A percentile compares a stretch with the other conserved stretches of the same genome.
Conservation (phyloP, 2,888 invertebrate genomes). For the Homarus gammarus region DNA sequence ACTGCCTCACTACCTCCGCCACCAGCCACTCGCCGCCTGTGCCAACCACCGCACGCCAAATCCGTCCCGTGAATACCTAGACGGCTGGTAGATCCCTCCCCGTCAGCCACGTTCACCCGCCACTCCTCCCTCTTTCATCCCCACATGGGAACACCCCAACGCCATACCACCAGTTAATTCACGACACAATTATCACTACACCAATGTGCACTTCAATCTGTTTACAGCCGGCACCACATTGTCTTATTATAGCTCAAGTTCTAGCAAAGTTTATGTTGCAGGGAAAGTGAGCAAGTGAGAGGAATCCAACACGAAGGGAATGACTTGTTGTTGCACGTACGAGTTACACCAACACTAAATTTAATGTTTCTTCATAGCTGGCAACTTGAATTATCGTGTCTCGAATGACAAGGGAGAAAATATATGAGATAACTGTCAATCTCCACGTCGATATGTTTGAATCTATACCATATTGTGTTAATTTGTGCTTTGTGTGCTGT, state of each 20-base stretch:
- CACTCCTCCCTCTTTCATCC: neutral
- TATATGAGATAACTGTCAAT: too few relatives aligned
- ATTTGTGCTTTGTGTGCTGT: too few relatives aligned
- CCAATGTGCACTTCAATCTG: too few relatives aligned
- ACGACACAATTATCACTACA: neutral
- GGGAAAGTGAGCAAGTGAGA: conserved; percentile 11
- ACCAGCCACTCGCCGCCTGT: conserved; percentile 30
- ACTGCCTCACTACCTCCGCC: conserved; percentile 50
- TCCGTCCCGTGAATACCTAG: conserved; percentile 57
- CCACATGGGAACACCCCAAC: neutral
- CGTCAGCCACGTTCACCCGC: neutral
- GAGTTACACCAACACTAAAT: too few relatives aligned
- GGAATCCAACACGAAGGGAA: neutral
- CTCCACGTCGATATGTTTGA: too few relatives aligned
- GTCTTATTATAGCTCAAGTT: too few relatives aligned
- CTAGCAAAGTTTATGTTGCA: too few relatives aligned
- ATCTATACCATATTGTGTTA: too few relatives aligned
- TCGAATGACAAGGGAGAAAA: too few relatives aligned
- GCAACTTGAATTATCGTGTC: too few relatives aligned
- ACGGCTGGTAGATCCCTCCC: conserved; percentile 10
- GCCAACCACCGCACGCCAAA: conserved; percentile 61
- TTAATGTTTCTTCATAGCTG: too few relatives aligned
- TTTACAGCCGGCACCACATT: too few relatives aligned
- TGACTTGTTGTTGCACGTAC: neutral
- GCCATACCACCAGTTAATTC: neutral